These are phyloP conservation scores for Drosophila cognata DNA, from an alignment of 2,888 invertebrate genomes.

Conservation along the genomic window DNA sequence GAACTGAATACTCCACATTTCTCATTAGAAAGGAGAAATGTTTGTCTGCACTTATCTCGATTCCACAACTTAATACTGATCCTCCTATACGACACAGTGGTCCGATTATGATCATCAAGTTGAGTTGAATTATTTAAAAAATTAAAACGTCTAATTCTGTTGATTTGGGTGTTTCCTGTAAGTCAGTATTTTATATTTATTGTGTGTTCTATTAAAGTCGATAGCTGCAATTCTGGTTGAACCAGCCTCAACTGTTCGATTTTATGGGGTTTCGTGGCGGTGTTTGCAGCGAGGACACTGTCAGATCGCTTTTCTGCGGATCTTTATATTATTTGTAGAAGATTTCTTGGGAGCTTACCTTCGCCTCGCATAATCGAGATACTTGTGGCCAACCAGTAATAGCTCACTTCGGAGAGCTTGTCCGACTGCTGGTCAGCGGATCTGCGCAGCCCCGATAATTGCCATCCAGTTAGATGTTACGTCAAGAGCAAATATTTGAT, in stretches of 20 bases:
- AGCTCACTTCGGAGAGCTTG: background rate
- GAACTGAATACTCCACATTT: too few species aligned
- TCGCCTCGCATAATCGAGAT: too few species aligned
- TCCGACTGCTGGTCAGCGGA: background rate
- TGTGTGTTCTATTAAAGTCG: background rate
- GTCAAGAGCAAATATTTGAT: background rate
- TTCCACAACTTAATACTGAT: background rate
- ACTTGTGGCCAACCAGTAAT: too few species aligned
- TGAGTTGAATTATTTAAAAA: background rate
- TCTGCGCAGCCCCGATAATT: background rate
- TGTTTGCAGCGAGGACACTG: background rate
- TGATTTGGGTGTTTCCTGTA: background rate
- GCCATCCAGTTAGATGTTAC: background rate
- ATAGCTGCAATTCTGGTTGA: background rate
- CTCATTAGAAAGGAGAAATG: too few species aligned
- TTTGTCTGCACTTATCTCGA: background rate
- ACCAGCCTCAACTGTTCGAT: background rate
- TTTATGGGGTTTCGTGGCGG: background rate
- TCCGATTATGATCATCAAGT: background rate
- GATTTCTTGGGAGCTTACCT: background rate
- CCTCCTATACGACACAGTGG: background rate
- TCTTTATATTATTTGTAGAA: background rate
- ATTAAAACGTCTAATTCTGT: too few species aligned
- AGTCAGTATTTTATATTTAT: background rate
- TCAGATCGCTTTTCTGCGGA: background rate